Evolutionary conservation across 2,888 invertebrate species (phyloP), one percentile per base, ranked within the genome.

Genomic region (Apoda limacodes): DNA sequence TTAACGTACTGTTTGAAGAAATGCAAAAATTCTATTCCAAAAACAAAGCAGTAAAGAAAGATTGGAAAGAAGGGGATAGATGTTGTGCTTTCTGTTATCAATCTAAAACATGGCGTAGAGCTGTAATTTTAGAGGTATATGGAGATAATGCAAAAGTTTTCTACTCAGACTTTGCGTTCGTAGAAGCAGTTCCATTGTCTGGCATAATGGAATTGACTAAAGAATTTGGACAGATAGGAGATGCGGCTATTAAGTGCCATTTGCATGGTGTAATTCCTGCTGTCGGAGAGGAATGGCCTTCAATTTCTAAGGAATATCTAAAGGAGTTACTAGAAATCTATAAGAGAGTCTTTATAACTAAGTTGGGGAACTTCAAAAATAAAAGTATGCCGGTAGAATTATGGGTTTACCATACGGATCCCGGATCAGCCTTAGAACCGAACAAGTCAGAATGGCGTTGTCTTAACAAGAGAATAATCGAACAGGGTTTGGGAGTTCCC

Each of bases 261-360:
- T 56, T 94, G 28, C 84, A 83, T 2, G 88, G 88, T 11, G 82
- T 93, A 6, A 62, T 72, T 13, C 88, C 93, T 0, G 88, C 89
- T 0, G 88, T 88, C 0, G 87, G 84, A 1, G 72, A 80, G 0
- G 76, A 75, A 13, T 89, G 89, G 89, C 83, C 85, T 0, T 69
- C 72, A 0, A 50, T 84, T 1, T 83, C 90, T 0, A 84, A 84
- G 14, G 84, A 88, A 39, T 83, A 72, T 40, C 72, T 91, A 2
- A 68, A 71, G 24, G 82, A 83, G 9, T 62, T 85, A 2, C 56
- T 87, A 2, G 62, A 67, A 2, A 68, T 64, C 0, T 85, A 84
- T 50, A 65, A 72, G 5, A 57, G 69, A 34, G 43, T 72, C 42
- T 87, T 75, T 46, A 83, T 87, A 2, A 81, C 83, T 0, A 84